Base-by-base conservation (phyloP, 2,797 vertebrate species). In the Molossus alvarezi region DNA sequence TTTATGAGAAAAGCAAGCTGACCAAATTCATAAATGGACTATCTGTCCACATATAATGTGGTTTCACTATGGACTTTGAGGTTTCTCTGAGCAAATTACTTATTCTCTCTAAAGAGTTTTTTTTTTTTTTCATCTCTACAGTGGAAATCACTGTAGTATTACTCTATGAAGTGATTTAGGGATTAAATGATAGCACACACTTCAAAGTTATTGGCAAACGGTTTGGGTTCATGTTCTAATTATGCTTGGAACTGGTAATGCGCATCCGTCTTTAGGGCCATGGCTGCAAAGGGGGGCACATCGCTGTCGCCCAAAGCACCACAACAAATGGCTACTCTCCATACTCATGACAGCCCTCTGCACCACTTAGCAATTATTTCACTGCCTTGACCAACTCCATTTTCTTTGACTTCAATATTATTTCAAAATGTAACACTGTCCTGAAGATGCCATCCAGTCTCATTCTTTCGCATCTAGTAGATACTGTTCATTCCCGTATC, bases 61-160 rank as follows among this genome's bases (percentile, higher is more conserved):
- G 10, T 64, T 55, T 91, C 37, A 45, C 18, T 5, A 17, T 0
- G 9, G 53, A 53, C 1, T 64, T 77, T 25, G 72, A 53, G 23
- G 9, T 51, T 94, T 82, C 8, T 27, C 4, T 21, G 1, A 64
- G 17, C 11, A 67, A 86, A 81, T 67, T 21, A 55, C 4, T 88
- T 72, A 67, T 41, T 86, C 51, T 91, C 45, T 75, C 37, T 76
- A 77, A 65, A 37, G 8, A 6, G 69, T 41, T 67, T 73, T 51
- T 55, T 55, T 82, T 86, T 55, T 55, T 82, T 86, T 72, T 67
- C 53, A 53, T 72, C 57, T 96, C 12, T 69, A 81, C 84, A 79
- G 45, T 51, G 21, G 3, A 64, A 87, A 67, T 65, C 9, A 4
- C 21, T 0, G 3, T 83, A 62, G 3, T 5, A 37, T 45, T 53